Base-by-base conservation (phyloP, 1,140 invertebrate species). In the Ceratoteleas bidentatus region DNA sequence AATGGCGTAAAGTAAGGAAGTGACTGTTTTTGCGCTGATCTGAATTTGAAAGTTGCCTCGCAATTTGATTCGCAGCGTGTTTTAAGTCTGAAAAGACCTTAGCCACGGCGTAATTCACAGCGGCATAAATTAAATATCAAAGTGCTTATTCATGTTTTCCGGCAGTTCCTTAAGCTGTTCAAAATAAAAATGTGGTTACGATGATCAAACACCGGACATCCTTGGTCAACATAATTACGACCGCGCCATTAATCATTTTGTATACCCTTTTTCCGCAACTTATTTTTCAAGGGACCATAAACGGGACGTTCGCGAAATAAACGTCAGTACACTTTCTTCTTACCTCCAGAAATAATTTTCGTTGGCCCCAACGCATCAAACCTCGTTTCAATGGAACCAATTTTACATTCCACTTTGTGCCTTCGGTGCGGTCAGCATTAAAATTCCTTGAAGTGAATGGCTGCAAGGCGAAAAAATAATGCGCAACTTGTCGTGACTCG, bases 101-200 rank as follows among this genome's bases (percentile, higher is more conserved):
- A 47, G 45, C 11, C 10, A 13, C 13, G 13, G 11, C 11, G 3
- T 47, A n/a, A 47, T 47, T 47, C 45, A 13, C 11, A n/a, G 13
- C 45, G 13, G 45, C 45, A 13, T 47, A 47, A 14, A 47, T 47
- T 47, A 47, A 47, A 47, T 47, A 14, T 47, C 45, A 14, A 47
- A n/a, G 45, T 47, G 13, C 45, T 47, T 47, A 13, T 47, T 47
- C 13, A 14, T 47, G 45, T 47, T 47, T 47, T 47, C 45, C 11
- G 1, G 45, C 13, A 47, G 45, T 47, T 47, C 45, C 13, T 47
- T 47, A 14, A 13, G 45, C 11, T 47, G 11, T 47, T 47, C 45
- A 14, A 14, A 47, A 47, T 47, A 13, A 47, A 14, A n/a, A 47
- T 47, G 45, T 13, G 13, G 13, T 47, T 47, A 47, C 45, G 6